Base-by-base conservation (phyloP, 2,888 invertebrate species). In the Lypha dubia region DNA sequence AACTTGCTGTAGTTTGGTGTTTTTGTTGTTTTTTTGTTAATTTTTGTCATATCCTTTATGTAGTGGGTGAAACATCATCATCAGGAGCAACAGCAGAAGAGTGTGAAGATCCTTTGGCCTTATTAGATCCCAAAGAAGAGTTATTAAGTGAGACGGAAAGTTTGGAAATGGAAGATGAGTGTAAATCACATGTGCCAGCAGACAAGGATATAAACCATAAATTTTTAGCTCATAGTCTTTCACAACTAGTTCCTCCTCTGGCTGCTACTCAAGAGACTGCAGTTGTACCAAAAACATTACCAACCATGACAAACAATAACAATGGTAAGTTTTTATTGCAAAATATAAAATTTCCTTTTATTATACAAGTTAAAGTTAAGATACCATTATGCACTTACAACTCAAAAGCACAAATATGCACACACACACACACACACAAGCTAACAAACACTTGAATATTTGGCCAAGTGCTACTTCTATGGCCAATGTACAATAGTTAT, bases 41-140 rank as follows among this genome's bases (percentile, higher is more conserved):
- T 46, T 65, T 46, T 76, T 58, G 35, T 62, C n/a, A 62, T 51
- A 76, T 17, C 9, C n/a, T 24, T 56, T 60, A 79, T 73, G 11
- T 56, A 87, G 87, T 86, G 84, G 87, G 87, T 65, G 87, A 87
- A 73, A 49, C 75, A 63, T 49, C 41, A 62, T 28, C 67, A 70
- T 20, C 75, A 17, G 75, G 62, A 62, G 20, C 46, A 15, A 41
- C 62, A 9, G 60, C 71, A 9, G 86, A 80, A 17, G 84, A 79
- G 28, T 79, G 83, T 68, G 71, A 74, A 32, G 90, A 90, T 86
- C 88, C 82, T 63, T 56, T 86, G 56, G 88, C 89, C 76, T 87
- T 90, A 49, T 77, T 90, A 51, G 90, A 91, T 86, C 89, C 91
- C 83, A 91, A 91, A 70, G 90, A 91, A 84, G 91, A 90, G 86